These are phyloP conservation scores for Leptinotarsa undecemlineata DNA, from an alignment of 1,140 invertebrate species.

Conservation along the genomic window DNA sequence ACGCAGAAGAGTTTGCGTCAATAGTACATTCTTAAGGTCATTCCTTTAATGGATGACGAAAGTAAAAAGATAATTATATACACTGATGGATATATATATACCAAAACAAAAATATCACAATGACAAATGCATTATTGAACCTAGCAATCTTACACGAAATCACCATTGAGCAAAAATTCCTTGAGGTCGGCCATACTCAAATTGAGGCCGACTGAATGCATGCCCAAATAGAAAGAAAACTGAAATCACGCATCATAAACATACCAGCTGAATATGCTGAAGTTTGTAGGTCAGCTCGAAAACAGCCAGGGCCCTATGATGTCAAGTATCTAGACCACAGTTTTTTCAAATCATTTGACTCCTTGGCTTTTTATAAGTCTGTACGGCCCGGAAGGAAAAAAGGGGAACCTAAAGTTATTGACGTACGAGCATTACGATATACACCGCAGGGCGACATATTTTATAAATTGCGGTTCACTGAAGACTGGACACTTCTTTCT, in stretches of 20 bases:
- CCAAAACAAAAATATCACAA: slow-evolving; percentile 14
- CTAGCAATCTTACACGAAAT: slow-evolving; percentile 13
- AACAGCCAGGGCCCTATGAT: neutral
- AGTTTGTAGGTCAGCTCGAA: neutral
- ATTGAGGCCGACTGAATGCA: slow-evolving; percentile 17
- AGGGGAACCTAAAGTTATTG: neutral
- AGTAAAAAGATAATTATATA: slow-evolving; percentile 13
- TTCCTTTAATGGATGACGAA: neutral
- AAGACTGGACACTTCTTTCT: neutral
- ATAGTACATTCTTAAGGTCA: slow-evolving; percentile 13
- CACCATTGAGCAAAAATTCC: slow-evolving; percentile 22
- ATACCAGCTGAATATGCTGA: slow-evolving; percentile 6
- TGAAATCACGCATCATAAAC: neutral
- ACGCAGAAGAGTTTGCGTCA: slow-evolving; percentile 19
- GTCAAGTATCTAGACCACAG: neutral
- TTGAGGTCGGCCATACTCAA: slow-evolving; percentile 20
- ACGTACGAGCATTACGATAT: neutral
- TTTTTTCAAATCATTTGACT: neutral
- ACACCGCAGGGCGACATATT: neutral
- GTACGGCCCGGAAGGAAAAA: neutral
- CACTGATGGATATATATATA: slow-evolving; percentile 16
- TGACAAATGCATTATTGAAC: slow-evolving; percentile 24
- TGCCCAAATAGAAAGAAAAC: neutral
- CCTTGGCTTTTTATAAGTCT: neutral
- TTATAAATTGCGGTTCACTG: neutral